Evolutionary conservation across 2,888 invertebrate species (phyloP), one percentile per base, ranked within the genome.

Genomic region (Rhamphomyia laevipes): DNA sequence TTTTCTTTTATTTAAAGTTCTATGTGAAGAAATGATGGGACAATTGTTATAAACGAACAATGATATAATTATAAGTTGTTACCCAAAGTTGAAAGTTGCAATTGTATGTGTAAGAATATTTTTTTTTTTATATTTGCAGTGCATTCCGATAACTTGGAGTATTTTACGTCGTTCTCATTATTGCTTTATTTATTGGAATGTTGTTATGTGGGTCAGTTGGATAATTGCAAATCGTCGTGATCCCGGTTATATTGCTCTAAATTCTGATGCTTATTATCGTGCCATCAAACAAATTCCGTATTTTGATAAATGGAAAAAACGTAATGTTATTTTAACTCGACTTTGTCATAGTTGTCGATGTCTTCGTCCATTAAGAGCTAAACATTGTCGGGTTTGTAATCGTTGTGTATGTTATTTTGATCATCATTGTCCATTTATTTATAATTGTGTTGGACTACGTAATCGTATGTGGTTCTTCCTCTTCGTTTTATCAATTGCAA

Each of bases 361-460:
- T 59, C 74, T 93, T 52, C 77, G 91, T 55, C 92, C 93, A 0
- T 65, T 91, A 35, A 76, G 93, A 63, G 90, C 92, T 7, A 93
- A 93, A 66, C 93, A 94, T 67, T 94, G 94, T 61, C 80, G 91
- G 45, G 83, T 91, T 47, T 94, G 93, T 72, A 91, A 92, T 65
- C 80, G 89, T 50, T 89, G 89, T 63, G 86, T 90, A 3, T 81
- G 82, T 1, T 89, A 91, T 66, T 92, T 93, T 63, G 93, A 94
- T 66, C 93, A 94, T 70, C 93, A 94, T 66, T 94, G 94, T 65
- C 93, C 93, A 0, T 94, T 93, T 65, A 91, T 94, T 59, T 90
- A 92, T 71, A 94, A 94, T 67, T 94, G 94, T 67, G 90, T 94
- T 16, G 94, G 94, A 2, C 74, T 92, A 37, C 80, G 85, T 52